phyloP scores from a whole-genome alignment of 2,797 vertebrate genomes.

The Simalia tracyae region DNA sequence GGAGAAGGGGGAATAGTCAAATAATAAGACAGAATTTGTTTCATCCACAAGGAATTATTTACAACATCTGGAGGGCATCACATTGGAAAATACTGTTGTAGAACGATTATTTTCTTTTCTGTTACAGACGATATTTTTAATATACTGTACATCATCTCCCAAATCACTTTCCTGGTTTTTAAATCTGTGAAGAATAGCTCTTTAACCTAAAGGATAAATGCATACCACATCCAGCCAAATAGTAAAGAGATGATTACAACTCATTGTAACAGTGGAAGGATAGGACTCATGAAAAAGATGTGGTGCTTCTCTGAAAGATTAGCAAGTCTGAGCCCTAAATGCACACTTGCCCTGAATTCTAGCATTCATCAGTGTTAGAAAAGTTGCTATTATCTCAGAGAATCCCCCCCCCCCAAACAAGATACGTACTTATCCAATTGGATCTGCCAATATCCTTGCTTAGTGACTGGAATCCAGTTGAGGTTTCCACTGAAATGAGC shows the following conservation, averaged over 20 bases:
- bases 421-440: slow-evolving; percentile 71
- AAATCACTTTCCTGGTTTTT: not conserved
- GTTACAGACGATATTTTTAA: not conserved
- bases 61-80: not conserved
- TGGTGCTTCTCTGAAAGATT: not conserved
- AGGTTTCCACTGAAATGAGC: slow-evolving; percentile 72
- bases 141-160: not conserved
- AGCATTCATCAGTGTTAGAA: not conserved
- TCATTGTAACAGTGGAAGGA: not conserved
- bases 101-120: not conserved
- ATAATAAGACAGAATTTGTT: too few relatives aligned
- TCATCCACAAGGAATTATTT: not conserved
- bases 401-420: not conserved
- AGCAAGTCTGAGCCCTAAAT: not conserved
- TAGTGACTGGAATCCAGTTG: slow-evolving; percentile 76
- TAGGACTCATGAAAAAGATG: not conserved
- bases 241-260: not conserved
- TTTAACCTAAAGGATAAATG: not conserved
- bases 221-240: not conserved
- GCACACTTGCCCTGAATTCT: not conserved
- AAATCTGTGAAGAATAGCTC: not conserved
- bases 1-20: too few relatives aligned
- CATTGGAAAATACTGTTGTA: not conserved
- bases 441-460: slow-evolving; percentile 79
- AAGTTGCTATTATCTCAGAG: not conserved